Percentiles rank a stretch among this genome's conserved stretches.
phyloP scores from a whole-genome alignment of 2,113 vertebrate genomes.

The Syrrhaptes paradoxus region DNA sequence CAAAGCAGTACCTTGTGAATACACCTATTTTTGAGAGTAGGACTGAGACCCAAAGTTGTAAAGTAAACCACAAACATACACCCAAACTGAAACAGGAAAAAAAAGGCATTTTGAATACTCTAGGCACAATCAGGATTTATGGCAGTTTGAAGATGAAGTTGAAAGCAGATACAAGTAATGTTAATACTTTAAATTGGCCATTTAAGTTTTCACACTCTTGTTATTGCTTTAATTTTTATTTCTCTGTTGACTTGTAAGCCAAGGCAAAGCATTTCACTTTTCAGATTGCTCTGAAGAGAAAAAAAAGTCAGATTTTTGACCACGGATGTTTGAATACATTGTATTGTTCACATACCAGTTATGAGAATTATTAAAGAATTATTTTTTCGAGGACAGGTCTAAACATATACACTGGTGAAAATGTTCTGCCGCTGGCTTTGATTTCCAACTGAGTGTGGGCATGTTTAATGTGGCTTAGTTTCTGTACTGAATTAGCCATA shows the following conservation, averaged over 20 bases:
- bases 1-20: not conserved
- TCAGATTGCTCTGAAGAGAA: not conserved
- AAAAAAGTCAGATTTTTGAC: not conserved
- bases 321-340: not conserved
- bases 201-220: not conserved
- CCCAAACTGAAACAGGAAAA: not conserved
- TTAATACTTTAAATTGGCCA: not conserved
- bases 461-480: not conserved
- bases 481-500: not conserved
- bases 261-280: not conserved
- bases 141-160: not conserved
- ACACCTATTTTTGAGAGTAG: not conserved
- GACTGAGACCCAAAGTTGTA: not conserved
- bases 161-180: not conserved
- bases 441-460: not conserved
- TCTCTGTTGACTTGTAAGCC: not conserved
- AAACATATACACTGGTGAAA: not conserved
- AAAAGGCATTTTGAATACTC: not conserved
- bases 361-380: not conserved
- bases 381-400: not conserved
- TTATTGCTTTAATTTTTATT: not conserved
- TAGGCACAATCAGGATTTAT: not conserved
- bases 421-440: not conserved
- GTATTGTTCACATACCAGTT: not conserved
- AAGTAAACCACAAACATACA: not conserved